Evolutionary conservation across 2,888 invertebrate genomes (phyloP), one percentile per base, ranked within the genome.

Genomic region (Tenthredo scrophulariae): DNA sequence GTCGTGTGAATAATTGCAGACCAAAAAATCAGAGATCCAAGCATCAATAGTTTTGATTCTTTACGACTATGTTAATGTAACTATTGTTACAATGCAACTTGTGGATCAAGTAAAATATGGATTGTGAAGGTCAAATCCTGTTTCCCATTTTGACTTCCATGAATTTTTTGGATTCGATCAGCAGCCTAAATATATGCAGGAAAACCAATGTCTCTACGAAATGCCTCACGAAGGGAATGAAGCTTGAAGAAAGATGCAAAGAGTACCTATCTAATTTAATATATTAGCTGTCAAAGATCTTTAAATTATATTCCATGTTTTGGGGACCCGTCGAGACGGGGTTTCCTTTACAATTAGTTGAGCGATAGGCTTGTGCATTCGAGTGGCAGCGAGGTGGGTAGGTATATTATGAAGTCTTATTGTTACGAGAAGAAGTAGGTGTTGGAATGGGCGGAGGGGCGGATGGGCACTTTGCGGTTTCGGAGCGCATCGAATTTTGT

Each of bases 401-500:
- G 46, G 54, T 74, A 54, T 77, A 77, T 77, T 50, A 40, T 50
- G 6, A 80, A 80, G 80, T 80, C 80, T 80, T 80, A 80, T 80
- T 80, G 80, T 80, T 80, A 80, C 40, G 62, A 62, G 79, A 58
- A 33, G 80, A 40, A 62, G 62, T 22, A 80, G 80, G 80, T 62
- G 80, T 80, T 40, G 80, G 80, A 62, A 80, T 80, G 80, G 80
- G 80, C 80, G 80, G 80, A 80, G 80, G 58, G 80, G 80, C 80
- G 80, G 80, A 80, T 80, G 80, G 80, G 80, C 80, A 80, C 83
- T 65, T 83, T 70, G 83, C 83, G 83, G 83, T 83, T 70, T 65
- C 83, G 46, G 67, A 91, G 89, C 90, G 90, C 91, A 91, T 91
- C 91, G 91, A 91, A 91, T 91, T 91, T 91, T 91, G 88, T 91